Conservation (phyloP, 2,113 vertebrate genomes). For the Pluvialis apricaria region DNA sequence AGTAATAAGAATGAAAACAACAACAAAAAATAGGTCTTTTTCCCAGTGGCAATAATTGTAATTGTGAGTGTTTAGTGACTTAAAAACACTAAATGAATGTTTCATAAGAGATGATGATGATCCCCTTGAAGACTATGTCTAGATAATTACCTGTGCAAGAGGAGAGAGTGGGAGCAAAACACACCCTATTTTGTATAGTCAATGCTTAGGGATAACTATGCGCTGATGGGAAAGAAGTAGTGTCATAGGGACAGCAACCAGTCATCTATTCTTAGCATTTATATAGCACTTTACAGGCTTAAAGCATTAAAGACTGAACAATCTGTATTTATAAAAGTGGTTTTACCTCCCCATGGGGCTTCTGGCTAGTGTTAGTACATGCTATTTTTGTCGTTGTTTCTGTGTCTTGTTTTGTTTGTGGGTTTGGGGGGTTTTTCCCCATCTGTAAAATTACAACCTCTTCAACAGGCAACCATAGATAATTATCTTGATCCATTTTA, state of each 20-base stretch:
- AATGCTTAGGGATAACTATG: not conserved
- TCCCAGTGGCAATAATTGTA: not conserved
- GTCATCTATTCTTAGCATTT: not conserved
- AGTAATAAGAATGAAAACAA: not conserved
- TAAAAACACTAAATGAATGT: not conserved
- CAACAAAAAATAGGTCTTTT: not conserved
- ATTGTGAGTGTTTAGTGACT: not conserved
- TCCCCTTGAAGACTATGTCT: not conserved
- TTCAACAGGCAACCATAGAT: not conserved
- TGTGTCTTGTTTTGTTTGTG: not conserved
- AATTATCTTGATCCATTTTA: not conserved
- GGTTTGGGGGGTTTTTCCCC: accelerated
- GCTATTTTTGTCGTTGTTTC: not conserved
- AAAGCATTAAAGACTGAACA: not conserved
- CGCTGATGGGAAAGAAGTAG: not conserved
- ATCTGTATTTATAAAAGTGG: not conserved
- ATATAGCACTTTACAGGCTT: not conserved
- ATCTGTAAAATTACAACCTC: not conserved
- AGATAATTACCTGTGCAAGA: not conserved
- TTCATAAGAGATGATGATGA: not conserved
- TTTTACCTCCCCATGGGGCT: not conserved
- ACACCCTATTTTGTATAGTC: not conserved
- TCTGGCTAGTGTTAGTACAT: not conserved
- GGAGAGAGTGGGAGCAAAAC: not conserved
- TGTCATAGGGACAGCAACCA: not conserved